A percentile compares a stretch with the other conserved stretches of the same genome.
phyloP scores from a whole-genome alignment of 2,113 vertebrate genomes.

The Tupaia tana region DNA sequence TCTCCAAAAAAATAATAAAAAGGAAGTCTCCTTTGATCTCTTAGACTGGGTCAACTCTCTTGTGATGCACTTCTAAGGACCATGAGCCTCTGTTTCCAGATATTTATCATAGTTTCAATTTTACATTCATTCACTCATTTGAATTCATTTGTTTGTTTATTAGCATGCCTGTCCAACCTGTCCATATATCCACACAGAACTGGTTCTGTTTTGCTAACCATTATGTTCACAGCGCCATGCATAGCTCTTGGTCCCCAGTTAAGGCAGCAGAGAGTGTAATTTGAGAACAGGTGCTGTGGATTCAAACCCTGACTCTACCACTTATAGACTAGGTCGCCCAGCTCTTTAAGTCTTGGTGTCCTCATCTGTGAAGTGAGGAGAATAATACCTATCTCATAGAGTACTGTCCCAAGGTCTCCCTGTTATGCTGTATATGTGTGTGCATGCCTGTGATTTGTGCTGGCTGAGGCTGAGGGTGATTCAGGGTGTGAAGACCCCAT shows the following conservation, averaged over 20 bases:
- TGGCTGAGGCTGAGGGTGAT: too few relatives aligned
- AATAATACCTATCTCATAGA: not conserved
- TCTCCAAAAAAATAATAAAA: too few relatives aligned
- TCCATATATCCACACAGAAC: not conserved
- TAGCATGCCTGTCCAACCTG: not conserved
- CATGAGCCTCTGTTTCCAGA: not conserved
- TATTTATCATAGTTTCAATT: not conserved
- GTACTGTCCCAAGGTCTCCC: too few relatives aligned
- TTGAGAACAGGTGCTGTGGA: not conserved
- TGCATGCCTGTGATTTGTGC: too few relatives aligned
- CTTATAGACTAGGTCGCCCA: not conserved
- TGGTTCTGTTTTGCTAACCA: not conserved
- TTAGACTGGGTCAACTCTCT: not conserved
- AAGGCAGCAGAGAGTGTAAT: not conserved
- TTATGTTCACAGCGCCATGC: rapidly evolving
- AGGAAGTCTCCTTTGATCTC: not conserved
- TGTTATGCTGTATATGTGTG: too few relatives aligned
- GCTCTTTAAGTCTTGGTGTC: not conserved
- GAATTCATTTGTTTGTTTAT: not conserved
- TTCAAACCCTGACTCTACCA: not conserved
- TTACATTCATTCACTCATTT: not conserved
- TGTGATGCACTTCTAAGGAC: not conserved
- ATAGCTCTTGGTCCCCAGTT: not conserved
- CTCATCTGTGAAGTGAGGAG: not conserved
- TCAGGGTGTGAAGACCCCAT: too few relatives aligned